These are phyloP conservation scores for Leuctra nigra DNA, from an alignment of 2,888 invertebrate species.

Conservation along the genomic window DNA sequence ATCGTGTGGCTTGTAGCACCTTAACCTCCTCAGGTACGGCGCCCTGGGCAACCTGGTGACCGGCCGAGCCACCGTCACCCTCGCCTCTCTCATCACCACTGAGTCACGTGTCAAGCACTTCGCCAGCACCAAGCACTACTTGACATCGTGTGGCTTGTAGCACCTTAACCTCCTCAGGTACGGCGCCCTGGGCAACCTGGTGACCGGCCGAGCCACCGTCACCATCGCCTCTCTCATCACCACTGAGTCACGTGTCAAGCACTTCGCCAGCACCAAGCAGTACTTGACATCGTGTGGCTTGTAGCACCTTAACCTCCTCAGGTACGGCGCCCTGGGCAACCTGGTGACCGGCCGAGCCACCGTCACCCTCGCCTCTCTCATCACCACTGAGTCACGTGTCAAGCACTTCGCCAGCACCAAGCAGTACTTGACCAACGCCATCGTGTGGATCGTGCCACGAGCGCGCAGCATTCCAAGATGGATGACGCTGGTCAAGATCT, in stretches of 20 bases:
- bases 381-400: background rate
- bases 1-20: background rate
- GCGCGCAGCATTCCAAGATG: background rate
- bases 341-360: background rate
- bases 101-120: background rate
- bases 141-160: background rate
- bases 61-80: background rate
- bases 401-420: background rate
- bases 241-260: background rate
- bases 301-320: too few relatives aligned
- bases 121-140: background rate
- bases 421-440: background rate
- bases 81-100: background rate
- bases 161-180: too few relatives aligned
- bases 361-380: background rate
- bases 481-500: conserved; percentile 1
- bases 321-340: background rate
- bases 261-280: background rate
- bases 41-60: background rate
- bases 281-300: background rate
- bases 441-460: background rate
- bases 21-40: too few relatives aligned
- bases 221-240: background rate
- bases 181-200: background rate
- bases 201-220: background rate